phyloP scores from a whole-genome alignment of 2,113 vertebrate species.

The Proteles cristata region DNA sequence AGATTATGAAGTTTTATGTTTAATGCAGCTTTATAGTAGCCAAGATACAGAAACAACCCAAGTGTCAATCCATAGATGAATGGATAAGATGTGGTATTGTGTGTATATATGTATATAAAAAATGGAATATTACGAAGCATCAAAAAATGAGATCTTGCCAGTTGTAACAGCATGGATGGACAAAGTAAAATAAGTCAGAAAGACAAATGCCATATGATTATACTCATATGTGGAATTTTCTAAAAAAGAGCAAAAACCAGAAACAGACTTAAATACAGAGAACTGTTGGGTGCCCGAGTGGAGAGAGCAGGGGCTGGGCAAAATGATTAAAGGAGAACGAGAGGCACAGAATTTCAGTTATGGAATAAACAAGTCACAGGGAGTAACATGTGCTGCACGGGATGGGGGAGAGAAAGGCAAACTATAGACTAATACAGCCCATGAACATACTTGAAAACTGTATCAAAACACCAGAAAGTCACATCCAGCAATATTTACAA shows the following conservation, averaged over 20 bases:
- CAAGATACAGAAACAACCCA: neutral
- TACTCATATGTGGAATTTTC: neutral
- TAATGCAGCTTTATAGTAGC: neutral
- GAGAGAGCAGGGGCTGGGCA: neutral
- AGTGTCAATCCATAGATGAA: neutral
- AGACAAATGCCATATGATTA: neutral
- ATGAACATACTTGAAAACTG: neutral
- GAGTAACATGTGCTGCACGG: neutral
- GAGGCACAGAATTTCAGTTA: neutral
- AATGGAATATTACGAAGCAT: neutral
- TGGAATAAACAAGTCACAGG: neutral
- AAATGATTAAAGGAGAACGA: neutral
- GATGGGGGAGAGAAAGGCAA: neutral
- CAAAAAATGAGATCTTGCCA: neutral
- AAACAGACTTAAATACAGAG: neutral
- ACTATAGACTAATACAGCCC: neutral
- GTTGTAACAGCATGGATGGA: neutral
- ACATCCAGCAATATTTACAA: neutral
- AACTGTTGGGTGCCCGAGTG: neutral
- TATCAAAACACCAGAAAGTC: neutral
- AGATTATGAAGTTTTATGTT: neutral
- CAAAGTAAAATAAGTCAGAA: neutral
- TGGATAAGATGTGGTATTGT: neutral
- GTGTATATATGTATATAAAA: neutral
- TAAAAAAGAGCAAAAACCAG: neutral